A percentile compares a stretch with the other conserved stretches of the same genome.
Conservation (phyloP, 2,888 invertebrate genomes). For the Hypena proboscidalis region DNA sequence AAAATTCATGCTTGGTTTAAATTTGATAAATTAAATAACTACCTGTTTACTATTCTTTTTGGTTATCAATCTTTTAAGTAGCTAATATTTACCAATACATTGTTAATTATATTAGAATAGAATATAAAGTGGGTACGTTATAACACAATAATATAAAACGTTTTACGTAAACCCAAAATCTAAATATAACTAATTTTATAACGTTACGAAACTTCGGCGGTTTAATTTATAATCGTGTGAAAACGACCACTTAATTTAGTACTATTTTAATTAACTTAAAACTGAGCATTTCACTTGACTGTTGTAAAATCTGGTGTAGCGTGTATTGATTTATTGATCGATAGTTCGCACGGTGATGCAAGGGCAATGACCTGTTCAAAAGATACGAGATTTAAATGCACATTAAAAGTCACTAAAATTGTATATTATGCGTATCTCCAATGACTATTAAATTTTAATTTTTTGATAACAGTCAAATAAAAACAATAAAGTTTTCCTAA, state of each 20-base stretch:
- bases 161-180: background rate
- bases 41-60: too few species aligned
- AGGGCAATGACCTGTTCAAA: conserved; percentile 7
- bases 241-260: conserved; percentile 44
- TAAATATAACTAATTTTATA: background rate
- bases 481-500: too few species aligned
- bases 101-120: too few species aligned
- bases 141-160: background rate
- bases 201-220: conserved; percentile 5
- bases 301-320: conserved; percentile 33
- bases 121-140: too few species aligned
- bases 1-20: too few species aligned
- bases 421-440: too few species aligned
- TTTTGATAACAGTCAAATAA: too few species aligned
- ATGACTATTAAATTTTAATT: too few species aligned
- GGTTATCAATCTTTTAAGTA: too few species aligned
- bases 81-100: too few species aligned
- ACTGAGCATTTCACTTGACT: conserved; percentile 38
- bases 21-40: too few species aligned
- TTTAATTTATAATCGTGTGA: conserved; percentile 46
- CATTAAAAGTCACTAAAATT: too few species aligned
- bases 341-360: conserved; percentile 37
- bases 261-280: conserved; percentile 39
- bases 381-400: background rate
- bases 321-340: conserved; percentile 40